Conservation (phyloP, 2,888 invertebrate species). For the Nephrocerus scutellatus region DNA sequence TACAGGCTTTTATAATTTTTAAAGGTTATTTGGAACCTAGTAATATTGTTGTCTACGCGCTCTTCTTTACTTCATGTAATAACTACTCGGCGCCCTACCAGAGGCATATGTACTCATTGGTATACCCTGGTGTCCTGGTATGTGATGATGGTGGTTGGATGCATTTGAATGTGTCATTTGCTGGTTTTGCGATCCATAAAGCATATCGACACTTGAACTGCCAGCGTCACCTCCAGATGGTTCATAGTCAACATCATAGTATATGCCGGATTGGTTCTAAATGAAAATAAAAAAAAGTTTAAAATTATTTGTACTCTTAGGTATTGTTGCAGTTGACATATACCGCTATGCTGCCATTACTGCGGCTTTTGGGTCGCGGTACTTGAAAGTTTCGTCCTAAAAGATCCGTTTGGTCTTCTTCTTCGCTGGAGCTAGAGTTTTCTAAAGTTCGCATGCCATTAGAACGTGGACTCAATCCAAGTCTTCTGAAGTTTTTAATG, state of each 20-base stretch:
- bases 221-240: slow-evolving; percentile 51
- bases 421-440: slow-evolving; percentile 55
- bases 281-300: slow-evolving; percentile 30
- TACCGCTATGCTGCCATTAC: slow-evolving; percentile 54
- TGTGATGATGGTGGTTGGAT: slow-evolving; percentile 32
- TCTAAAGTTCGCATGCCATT: slow-evolving; percentile 50
- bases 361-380: slow-evolving; percentile 75
- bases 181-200: slow-evolving; percentile 47
- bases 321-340: slow-evolving; percentile 9
- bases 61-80: slow-evolving; percentile 46
- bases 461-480: slow-evolving; percentile 47
- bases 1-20: too few relatives aligned
- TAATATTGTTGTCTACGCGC: too few relatives aligned
- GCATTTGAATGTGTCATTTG: slow-evolving; percentile 53
- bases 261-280: slow-evolving; percentile 83
- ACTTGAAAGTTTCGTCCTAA: slow-evolving; percentile 67
- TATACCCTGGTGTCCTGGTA: slow-evolving; percentile 60
- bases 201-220: slow-evolving; percentile 44
- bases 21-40: too few relatives aligned
- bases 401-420: slow-evolving; percentile 70
- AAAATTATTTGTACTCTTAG: not conserved
- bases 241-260: slow-evolving; percentile 85
- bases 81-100: slow-evolving; percentile 58
- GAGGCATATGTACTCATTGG: slow-evolving; percentile 79
- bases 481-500: slow-evolving; percentile 29